phyloP scores from a whole-genome alignment of 2,113 vertebrate species.

The Bubo bubo region DNA sequence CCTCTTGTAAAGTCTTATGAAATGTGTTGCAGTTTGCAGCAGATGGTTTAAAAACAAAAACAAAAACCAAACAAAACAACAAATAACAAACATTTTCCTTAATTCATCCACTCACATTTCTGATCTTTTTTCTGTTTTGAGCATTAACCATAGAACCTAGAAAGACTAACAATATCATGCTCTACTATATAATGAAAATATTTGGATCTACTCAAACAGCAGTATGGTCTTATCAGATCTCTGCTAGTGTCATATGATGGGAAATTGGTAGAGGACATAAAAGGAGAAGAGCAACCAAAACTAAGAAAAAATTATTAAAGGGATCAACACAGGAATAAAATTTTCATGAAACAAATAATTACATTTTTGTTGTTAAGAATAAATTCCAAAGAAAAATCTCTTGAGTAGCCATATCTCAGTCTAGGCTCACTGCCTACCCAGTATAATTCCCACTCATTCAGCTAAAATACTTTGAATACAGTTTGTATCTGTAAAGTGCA shows the following conservation, averaged over 20 bases:
- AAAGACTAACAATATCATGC: neutral
- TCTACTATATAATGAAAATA: neutral
- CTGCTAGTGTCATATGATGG: neutral
- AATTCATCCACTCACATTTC: neutral
- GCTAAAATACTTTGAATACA: neutral
- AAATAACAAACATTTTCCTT: neutral
- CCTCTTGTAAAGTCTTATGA: neutral
- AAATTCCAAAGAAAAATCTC: neutral
- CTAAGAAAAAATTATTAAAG: neutral
- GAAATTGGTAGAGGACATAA: neutral
- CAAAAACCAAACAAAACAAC: too few species aligned
- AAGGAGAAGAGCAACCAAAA: neutral
- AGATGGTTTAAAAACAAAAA: neutral
- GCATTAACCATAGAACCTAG: neutral
- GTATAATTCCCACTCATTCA: neutral
- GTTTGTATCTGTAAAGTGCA: neutral
- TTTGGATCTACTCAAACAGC: neutral
- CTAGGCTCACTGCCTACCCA: neutral
- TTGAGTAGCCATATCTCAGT: neutral
- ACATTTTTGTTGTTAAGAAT: neutral
- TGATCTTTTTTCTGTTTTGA: neutral
- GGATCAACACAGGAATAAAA: neutral
- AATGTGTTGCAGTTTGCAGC: neutral
- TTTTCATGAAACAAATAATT: neutral
- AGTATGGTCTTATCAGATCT: neutral